Base-by-base conservation (phyloP, 2,888 invertebrate species). In the Rhagonycha lutea region DNA sequence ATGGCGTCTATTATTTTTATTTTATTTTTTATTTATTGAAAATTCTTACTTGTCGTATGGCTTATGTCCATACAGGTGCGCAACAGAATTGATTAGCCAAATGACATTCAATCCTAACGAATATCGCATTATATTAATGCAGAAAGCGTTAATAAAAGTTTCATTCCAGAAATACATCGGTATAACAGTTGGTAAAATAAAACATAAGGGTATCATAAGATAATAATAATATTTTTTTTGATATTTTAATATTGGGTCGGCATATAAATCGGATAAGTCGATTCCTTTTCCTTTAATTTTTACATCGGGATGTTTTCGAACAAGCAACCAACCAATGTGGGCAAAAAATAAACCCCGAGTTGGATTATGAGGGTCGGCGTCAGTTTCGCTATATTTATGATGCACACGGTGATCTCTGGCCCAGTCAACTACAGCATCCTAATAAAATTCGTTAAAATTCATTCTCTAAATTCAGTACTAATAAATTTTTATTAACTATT, bases 301-400 rank as follows among this genome's bases (percentile, higher is more conserved):
- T 61, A 98, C 95, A 79, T 96, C 95, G 0, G 96, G 96, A 86
- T 98, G 98, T 87, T 98, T 98, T 82, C 93, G 92, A 83, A 94
- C 94, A 73, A 98, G 88, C 79, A 98, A 90, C 98, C 98, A 98
- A 75, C 98, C 98, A 82, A 98, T 91, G 87, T 98, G 98, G 0
- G 98, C 92, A 89, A 98, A 98, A 91, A 98, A 98, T 89, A 98
- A 97, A 10, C 98, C 98, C 26, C 97, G 91, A 72, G 89, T 95
- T 2, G 96, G 95, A 86, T 97, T 97, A 87, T 97, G 97, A 0
- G 97, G 97, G 88, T 97, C 97, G 0, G 97, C 97, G 86, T 97
- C 94, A 0, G 97, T 97, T 86, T 98, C 97, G 14, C 94, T 95
- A 89, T 93, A 97, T 87, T 97, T 97, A 89, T 98, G 97, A 86